These are phyloP conservation scores for Amaurobius ferox DNA, from an alignment of 2,888 invertebrate species.

Conservation along the genomic window DNA sequence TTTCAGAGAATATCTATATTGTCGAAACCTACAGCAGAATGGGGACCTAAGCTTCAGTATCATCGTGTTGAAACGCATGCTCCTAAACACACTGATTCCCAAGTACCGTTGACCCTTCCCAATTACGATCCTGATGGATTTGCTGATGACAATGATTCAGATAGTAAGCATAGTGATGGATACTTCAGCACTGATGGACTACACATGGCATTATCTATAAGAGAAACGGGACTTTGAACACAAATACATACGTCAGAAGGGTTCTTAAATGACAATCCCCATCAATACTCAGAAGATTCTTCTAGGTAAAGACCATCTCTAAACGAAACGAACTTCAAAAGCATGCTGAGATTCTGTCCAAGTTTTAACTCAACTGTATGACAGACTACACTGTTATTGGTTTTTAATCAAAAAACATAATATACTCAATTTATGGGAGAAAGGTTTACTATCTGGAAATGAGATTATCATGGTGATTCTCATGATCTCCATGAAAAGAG, in stretches of 20 bases:
- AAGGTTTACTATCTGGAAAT: too few species aligned
- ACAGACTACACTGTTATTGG: too few species aligned
- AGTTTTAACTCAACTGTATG: too few species aligned
- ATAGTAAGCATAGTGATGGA: constrained; percentile 49
- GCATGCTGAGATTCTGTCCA: too few species aligned
- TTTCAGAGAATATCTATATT: constrained; percentile 76
- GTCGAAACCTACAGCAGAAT: constrained; percentile 75
- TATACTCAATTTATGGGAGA: too few species aligned
- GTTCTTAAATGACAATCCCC: not conserved
- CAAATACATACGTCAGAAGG: not conserved
- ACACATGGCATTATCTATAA: constrained; percentile 44
- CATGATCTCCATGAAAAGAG: too few species aligned
- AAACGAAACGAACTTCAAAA: too few species aligned
- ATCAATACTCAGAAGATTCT: too few species aligned
- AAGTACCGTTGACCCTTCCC: constrained; percentile 73
- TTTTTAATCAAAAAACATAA: too few species aligned
- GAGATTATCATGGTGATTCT: too few species aligned
- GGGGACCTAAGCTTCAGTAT: constrained; percentile 77
- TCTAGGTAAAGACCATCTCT: too few species aligned
- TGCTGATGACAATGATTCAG: constrained; percentile 60
- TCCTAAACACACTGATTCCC: constrained; percentile 75
- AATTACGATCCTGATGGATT: constrained; percentile 72
- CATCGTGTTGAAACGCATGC: constrained; percentile 74
- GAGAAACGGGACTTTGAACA: constrained; percentile 66
- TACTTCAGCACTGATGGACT: constrained; percentile 57